Conservation (phyloP, 2,797 vertebrate genomes). For the Intellagama lesueurii region DNA sequence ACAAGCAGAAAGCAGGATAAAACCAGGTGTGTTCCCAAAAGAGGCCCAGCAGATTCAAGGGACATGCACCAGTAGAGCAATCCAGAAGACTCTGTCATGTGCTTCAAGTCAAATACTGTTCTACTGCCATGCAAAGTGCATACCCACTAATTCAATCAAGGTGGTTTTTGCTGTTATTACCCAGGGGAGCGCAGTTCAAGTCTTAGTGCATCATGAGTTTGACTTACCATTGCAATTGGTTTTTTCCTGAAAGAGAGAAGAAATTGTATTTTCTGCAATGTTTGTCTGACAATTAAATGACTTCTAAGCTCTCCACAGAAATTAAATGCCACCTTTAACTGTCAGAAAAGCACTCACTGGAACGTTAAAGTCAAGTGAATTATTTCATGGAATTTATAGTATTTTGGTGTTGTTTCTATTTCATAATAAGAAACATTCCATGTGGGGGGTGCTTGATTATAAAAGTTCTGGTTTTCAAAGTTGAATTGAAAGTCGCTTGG, state of each 20-base stretch:
- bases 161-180: not conserved
- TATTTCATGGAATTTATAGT: not conserved
- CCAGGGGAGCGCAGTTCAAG: not conserved
- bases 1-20: not conserved
- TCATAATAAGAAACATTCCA: conserved; percentile 11
- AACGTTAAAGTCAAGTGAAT: not conserved
- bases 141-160: not conserved
- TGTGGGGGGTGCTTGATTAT: not conserved
- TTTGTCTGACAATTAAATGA: conserved; percentile 12
- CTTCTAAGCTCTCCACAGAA: not conserved
- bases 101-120: not conserved
- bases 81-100: not conserved
- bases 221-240: not conserved
- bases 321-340: conserved; percentile 11
- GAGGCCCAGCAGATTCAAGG: not conserved
- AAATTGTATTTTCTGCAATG: not conserved
- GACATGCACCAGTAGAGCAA: not conserved
- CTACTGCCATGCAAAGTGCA: not conserved
- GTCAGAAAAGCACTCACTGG: conserved; percentile 13
- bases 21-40: not conserved
- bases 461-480: not conserved
- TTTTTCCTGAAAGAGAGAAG: not conserved
- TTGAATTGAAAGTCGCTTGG: not conserved
- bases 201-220: not conserved
- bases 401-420: conserved; percentile 10